Evolutionary conservation across 2,113 vertebrate species (phyloP).

Genomic region (Dromaius novaehollandiae): DNA sequence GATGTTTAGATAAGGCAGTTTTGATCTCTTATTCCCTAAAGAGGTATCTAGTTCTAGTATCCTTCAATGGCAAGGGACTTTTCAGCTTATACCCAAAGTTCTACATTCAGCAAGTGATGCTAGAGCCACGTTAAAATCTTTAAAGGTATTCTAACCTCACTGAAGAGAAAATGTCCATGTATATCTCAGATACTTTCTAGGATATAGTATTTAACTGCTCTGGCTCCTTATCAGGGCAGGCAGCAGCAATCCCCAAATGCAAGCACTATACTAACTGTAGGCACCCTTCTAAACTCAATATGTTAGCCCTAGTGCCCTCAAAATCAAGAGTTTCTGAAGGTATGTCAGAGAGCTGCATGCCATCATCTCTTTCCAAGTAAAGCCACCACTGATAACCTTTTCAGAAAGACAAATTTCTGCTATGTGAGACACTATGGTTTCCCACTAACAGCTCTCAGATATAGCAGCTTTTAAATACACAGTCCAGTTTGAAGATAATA

Average conservation of each 20-base stretch:
- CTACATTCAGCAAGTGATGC: not conserved
- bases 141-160: not conserved
- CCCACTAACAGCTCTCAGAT: not conserved
- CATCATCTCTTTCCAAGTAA: too few species aligned
- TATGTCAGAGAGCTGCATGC: too few species aligned
- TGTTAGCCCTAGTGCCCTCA: not conserved
- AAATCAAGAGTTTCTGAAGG: not conserved
- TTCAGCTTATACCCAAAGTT: not conserved
- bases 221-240: not conserved
- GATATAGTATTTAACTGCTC: not conserved
- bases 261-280: not conserved
- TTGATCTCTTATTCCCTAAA: not conserved
- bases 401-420: not conserved
- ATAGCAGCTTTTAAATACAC: too few species aligned
- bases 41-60: not conserved
- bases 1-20: not conserved
- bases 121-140: not conserved
- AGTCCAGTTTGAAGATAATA: not conserved
- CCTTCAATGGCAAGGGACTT: not conserved
- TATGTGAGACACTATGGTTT: not conserved
- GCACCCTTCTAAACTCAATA: not conserved
- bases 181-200: not conserved
- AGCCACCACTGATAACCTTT: too few species aligned
- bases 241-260: not conserved
- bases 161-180: not conserved